Base-by-base conservation (phyloP, 1,140 invertebrate species). In the Hyles vespertilio region DNA sequence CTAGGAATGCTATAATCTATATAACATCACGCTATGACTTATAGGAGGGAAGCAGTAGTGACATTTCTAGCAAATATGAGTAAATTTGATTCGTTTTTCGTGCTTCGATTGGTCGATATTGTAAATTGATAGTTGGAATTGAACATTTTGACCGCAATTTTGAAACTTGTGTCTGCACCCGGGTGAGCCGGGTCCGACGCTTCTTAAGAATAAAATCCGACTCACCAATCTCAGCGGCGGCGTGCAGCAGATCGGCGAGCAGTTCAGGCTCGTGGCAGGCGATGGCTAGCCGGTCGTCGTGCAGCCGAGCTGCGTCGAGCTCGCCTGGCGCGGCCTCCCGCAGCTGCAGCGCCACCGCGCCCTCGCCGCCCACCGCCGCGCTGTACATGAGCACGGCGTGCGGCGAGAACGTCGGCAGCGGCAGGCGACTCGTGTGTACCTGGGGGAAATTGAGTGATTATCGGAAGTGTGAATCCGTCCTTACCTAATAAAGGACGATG, bases 301-400 rank as follows among this genome's bases (percentile, higher is more conserved):
- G 87, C 50, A 74, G 79, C 58, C 69, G 74, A 50, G 78, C 64
- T 7, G 70, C 67, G 34, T 72, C 76, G 7, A 86, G 81, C 70
- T 89, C 81, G 34, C 82, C 84, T 32, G 90, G 77, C 43, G 80
- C 89, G 7, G 89, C 89, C 78, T 92, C 91, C 36, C 91, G 82
- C 61, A 91, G 79, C 79, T 91, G 91, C 62, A 91, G 76, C 61
- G 87, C 87, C 8, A 89, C 87, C 22, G 89, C 87, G 59, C 90
- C 90, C 73, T 91, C 91, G 65, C 84, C 88, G 69, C 90, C 91
- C 51, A 91, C 90, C 56, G 91, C 90, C 61, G 91, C 90, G 84
- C 91, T 91, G 85, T 91, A 91, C 91, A 92, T 92, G 66, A 92
- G 81, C 69, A 92, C 90, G 51, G 91, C 90, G 56, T 89, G 89